Conservation (phyloP, 2,113 vertebrate genomes). For the Gnathonemus longibarbis region DNA sequence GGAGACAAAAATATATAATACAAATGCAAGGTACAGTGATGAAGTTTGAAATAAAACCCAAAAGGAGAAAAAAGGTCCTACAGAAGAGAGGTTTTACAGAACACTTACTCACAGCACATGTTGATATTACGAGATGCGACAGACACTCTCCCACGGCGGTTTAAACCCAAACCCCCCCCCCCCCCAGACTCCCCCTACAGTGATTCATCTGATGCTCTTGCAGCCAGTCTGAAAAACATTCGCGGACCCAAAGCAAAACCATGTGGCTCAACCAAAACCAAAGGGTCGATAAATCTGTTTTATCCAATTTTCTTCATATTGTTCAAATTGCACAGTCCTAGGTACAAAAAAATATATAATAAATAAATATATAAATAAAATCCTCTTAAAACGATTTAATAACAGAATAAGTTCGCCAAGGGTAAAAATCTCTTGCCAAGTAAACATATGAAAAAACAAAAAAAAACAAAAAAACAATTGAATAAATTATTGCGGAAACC, state of each 20-base stretch:
- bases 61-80: neutral
- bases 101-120: slow-evolving; percentile 7
- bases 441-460: neutral
- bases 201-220: slow-evolving; percentile 11
- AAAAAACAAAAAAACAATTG: neutral
- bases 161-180: neutral
- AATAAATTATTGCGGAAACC: slow-evolving; percentile 14
- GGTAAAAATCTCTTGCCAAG: neutral
- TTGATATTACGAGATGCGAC: neutral
- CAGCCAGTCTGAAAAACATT: neutral
- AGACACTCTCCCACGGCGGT: slow-evolving; percentile 3
- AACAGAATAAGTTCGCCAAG: neutral
- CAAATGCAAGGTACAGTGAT: neutral
- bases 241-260: slow-evolving; percentile 10
- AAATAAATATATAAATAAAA: neutral
- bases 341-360: neutral
- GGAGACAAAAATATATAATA: neutral
- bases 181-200: neutral
- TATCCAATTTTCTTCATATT: slow-evolving; percentile 11
- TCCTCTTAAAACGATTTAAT: neutral
- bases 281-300: neutral
- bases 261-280: slow-evolving; percentile 4
- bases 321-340: neutral
- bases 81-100: neutral
- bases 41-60: neutral